phyloP scores from a whole-genome alignment of 2,797 vertebrate species.

The Lithobates pipiens region DNA sequence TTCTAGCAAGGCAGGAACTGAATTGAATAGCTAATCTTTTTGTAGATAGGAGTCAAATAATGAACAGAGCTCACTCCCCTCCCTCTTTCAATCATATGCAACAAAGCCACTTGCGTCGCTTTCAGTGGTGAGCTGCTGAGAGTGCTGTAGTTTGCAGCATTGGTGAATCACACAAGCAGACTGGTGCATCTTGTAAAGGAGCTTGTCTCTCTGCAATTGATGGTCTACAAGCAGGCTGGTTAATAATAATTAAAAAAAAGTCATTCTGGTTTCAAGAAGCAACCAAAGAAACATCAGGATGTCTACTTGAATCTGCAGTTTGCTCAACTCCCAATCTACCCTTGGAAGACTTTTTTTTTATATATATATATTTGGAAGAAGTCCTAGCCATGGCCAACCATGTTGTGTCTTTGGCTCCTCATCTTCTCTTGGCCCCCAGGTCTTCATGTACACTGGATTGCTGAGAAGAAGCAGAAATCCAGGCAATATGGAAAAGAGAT shows the following conservation, averaged over 20 bases:
- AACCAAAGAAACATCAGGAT: not conserved
- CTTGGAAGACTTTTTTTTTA: not conserved
- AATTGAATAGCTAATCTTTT: not conserved
- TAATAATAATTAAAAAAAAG: not conserved
- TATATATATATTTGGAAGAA: not conserved
- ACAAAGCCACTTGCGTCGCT: constrained; percentile 33
- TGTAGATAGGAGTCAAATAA: constrained; percentile 25
- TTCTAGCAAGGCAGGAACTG: not conserved
- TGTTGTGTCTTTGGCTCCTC: not conserved
- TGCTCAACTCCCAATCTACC: not conserved
- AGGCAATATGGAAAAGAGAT: constrained; percentile 31
- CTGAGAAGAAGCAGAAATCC: not conserved
- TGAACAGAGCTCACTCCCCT: constrained; percentile 21
- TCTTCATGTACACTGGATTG: not conserved
- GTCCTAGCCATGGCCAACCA: not conserved
- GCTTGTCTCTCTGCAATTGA: not conserved
- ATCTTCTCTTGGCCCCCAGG: not conserved
- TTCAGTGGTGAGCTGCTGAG: constrained; percentile 3
- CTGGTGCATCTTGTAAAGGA: not conserved
- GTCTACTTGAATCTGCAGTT: not conserved
- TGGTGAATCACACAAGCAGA: not conserved
- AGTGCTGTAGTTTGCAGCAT: constrained; percentile 11
- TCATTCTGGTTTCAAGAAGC: not conserved
- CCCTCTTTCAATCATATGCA: constrained; percentile 20
- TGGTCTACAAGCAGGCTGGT: not conserved